These are phyloP conservation scores for Campylomormyrus numenius DNA, from an alignment of 2,113 vertebrate species.

Conservation along the genomic window DNA sequence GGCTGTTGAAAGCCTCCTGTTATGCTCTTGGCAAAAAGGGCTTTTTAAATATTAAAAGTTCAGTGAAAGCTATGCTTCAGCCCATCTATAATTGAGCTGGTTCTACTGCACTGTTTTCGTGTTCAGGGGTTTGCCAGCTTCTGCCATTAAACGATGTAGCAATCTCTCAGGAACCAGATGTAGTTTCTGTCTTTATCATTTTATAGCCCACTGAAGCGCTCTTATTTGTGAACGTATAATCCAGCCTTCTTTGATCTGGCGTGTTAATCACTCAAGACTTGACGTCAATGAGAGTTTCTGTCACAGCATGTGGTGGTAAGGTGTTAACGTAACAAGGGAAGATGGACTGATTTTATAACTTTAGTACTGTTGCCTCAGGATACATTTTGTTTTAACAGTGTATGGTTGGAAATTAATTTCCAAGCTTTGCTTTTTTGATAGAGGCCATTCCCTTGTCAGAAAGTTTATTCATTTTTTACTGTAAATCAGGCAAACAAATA, in stretches of 20 bases:
- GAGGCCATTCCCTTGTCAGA: background rate
- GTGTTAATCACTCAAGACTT: conserved; percentile 47
- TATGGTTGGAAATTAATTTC: background rate
- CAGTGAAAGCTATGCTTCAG: conserved; percentile 14
- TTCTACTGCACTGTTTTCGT: background rate
- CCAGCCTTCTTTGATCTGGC: conserved; percentile 18
- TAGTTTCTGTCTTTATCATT: background rate
- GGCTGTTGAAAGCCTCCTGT: background rate
- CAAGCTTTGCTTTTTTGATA: background rate
- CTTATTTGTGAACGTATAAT: background rate
- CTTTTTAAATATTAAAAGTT: conserved; percentile 24
- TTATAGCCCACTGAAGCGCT: background rate
- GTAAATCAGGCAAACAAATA: background rate
- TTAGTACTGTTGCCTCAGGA: background rate
- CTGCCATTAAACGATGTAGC: background rate
- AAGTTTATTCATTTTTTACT: background rate
- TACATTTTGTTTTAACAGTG: background rate
- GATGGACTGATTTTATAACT: background rate
- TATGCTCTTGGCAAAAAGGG: background rate
- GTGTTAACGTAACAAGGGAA: background rate
- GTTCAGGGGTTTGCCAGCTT: background rate
- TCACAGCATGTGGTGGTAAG: background rate
- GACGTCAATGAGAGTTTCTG: conserved; percentile 48
- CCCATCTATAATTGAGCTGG: conserved; percentile 5
- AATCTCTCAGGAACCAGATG: background rate